Conservation (phyloP, 2,888 invertebrate genomes). For the Hemithea aestivaria region DNA sequence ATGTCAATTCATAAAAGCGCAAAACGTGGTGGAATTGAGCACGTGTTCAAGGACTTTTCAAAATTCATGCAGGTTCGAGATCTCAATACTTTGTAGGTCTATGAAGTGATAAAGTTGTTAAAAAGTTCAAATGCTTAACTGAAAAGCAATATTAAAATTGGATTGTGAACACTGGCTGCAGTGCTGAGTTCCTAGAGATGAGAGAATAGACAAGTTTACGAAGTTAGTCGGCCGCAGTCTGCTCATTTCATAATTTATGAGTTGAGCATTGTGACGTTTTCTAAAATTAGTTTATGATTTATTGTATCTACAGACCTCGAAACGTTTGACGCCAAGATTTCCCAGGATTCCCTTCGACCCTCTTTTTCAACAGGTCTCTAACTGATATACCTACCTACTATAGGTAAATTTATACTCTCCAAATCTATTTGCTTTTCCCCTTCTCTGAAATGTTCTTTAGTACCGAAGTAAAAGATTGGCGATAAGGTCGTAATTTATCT, state of each 20-base stretch:
- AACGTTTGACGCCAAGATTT: constrained; percentile 6
- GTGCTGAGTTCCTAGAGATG: constrained; percentile 3
- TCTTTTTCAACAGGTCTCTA: constrained; percentile 4
- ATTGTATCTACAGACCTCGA: constrained; percentile 26
- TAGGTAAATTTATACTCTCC: no score
- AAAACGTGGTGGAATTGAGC: no score
- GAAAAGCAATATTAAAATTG: background rate
- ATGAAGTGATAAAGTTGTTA: no score
- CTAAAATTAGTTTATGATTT: constrained; percentile 48
- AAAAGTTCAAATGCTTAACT: no score
- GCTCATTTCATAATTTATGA: constrained; percentile 58
- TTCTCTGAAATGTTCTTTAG: no score
- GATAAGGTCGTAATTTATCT: no score
- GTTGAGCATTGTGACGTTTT: constrained; percentile 40
- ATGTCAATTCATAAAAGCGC: no score
- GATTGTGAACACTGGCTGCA: constrained; percentile 3
- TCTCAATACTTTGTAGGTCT: no score
- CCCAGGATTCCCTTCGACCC: background rate
- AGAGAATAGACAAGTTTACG: constrained; percentile 29
- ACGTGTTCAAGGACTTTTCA: no score
- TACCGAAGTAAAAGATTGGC: no score
- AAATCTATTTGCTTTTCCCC: no score
- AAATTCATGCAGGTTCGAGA: no score
- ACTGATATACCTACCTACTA: constrained; percentile 6
- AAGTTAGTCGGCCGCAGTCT: constrained; percentile 41